Conservation (phyloP, 2,113 vertebrate genomes). For the Melanerpes formicivorus region DNA sequence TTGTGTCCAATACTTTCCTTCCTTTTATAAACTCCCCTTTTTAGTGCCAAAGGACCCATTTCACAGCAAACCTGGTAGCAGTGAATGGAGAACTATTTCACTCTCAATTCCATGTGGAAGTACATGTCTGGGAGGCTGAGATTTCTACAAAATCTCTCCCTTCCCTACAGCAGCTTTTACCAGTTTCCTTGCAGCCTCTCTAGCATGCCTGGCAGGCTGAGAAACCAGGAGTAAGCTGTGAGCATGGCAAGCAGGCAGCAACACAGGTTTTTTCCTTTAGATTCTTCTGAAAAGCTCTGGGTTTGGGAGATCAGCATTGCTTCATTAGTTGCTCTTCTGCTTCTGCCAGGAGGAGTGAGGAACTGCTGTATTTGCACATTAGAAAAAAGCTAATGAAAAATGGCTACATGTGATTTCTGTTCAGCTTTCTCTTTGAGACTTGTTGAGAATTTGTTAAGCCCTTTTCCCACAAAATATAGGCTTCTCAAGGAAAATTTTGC, state of each 20-base stretch:
- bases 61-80: not conserved
- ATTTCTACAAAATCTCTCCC: not conserved
- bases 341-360: not conserved
- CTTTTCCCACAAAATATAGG: not conserved
- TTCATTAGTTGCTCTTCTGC: not conserved
- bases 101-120: not conserved
- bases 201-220: not conserved
- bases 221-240: not conserved
- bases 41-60: not conserved
- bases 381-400: not conserved
- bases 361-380: not conserved
- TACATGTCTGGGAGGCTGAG: not conserved
- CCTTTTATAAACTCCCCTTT: not conserved
- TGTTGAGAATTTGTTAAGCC: not conserved
- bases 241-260: not conserved
- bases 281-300: not conserved
- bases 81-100: not conserved
- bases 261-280: not conserved
- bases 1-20: not conserved
- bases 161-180: not conserved
- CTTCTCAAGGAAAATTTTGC: constrained; percentile 20
- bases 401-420: not conserved
- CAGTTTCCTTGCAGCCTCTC: not conserved
- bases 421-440: not conserved
- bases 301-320: not conserved